Conservation (phyloP, 2,113 vertebrate genomes). For the Charadrius vociferus region DNA sequence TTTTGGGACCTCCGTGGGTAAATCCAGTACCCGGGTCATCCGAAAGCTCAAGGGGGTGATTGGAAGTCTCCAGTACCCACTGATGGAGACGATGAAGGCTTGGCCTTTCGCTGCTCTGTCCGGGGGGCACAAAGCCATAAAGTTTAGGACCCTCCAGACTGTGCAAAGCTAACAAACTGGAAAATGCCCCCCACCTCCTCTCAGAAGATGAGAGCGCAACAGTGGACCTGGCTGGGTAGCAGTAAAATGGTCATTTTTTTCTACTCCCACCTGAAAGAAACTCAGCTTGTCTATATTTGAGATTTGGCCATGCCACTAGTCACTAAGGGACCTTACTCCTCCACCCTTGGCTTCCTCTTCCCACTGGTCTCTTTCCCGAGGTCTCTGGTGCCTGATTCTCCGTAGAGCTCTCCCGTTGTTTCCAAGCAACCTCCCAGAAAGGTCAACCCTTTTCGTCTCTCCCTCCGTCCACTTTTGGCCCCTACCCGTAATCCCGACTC, state of each 20-base stretch:
- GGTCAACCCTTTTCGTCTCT: background rate
- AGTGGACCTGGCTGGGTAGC: background rate
- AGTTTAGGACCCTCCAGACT: background rate
- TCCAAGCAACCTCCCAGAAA: background rate
- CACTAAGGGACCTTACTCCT: background rate
- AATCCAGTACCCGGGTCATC: background rate
- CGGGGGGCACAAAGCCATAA: background rate
- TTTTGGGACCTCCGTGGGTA: background rate
- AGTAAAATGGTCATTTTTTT: background rate
- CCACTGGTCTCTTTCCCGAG: accelerated
- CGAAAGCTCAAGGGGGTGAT: background rate
- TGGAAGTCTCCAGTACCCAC: background rate
- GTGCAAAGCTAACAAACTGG: background rate
- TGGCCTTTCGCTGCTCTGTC: background rate
- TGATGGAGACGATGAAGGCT: background rate
- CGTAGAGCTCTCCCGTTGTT: background rate
- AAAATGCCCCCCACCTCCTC: background rate
- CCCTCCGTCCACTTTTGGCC: background rate
- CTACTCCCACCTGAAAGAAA: background rate
- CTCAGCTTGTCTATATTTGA: background rate
- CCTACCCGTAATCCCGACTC: background rate
- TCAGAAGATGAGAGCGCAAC: background rate
- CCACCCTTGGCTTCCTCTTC: background rate
- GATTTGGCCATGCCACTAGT: background rate
- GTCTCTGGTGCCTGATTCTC: background rate